Base-by-base conservation (phyloP, 2,113 vertebrate species). In the Lates calcarifer region DNA sequence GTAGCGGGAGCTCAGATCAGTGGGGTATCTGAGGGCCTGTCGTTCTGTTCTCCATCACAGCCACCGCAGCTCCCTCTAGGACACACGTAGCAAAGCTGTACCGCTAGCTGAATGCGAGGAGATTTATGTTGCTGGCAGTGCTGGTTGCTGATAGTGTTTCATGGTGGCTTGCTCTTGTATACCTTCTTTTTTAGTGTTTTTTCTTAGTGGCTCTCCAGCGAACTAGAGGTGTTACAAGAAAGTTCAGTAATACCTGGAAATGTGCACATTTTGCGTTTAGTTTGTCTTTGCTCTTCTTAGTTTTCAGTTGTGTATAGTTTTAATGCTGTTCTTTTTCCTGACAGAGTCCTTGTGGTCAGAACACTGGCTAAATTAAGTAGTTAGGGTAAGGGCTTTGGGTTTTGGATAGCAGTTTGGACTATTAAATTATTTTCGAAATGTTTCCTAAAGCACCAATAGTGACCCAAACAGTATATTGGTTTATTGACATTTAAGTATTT, bases 11-110 rank as follows among this genome's bases (percentile, higher is more conserved):
- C 76, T 83, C 76, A 64, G 89, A 93, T 92, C 88, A 77, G 90
- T n/a, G 77, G 90, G 91, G 79, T 84, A 85, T 90, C 88, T 87
- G 89, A 88, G 82, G 79, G 88, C 81, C 90, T 88, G 90, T 91
- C 90, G 69, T 31, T 88, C 85, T 86, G 84, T 85, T 92, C 90
- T 90, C 86, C 86, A 88, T 93, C 86, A 91, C 79, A 67, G 77
- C 80, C 33, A 18, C 77, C n/a, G 53, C 76, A 35, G 51, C 72
- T 69, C 26, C 82, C 91, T 91, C 63, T 28, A 81, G 88, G 90
- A 87, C 87, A 86, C 84, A 90, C 86, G 90, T 89, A 86, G 89
- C 77, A 74, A 72, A 85, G 75, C 84, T 85, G 78, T 5, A 75
- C 57, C 13, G 4, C 73, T 68, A 77, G 82, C 72, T 67, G 69